Evolutionary conservation across 2,113 vertebrate genomes (phyloP).

Genomic region (Dicentrarchus labrax): DNA sequence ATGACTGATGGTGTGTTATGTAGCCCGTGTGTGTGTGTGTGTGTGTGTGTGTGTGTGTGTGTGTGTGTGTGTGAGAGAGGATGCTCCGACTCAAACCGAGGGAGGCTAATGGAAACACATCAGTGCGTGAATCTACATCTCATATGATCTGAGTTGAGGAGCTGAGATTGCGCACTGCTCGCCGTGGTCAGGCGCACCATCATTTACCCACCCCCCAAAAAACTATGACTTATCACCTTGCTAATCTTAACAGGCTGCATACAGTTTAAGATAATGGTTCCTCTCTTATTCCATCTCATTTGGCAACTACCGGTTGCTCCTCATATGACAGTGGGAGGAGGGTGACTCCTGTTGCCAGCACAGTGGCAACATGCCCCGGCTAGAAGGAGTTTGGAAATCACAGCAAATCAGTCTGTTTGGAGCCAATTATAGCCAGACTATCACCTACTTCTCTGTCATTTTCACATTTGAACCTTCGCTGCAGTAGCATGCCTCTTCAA

Average conservation of each 20-base stretch:
- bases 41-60: conserved; percentile 26
- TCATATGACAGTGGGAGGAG: conserved; percentile 56
- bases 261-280: neutral
- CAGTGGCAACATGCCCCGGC: conserved; percentile 45
- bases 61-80: conserved; percentile 43
- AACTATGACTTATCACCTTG: neutral
- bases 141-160: conserved; percentile 38
- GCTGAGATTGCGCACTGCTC: conserved; percentile 67
- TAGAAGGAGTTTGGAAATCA: conserved; percentile 60
- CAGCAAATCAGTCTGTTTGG: conserved; percentile 50
- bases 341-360: conserved; percentile 49
- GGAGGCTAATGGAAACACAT: conserved; percentile 42
- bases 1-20: conserved; percentile 41
- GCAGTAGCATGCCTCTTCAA: neutral
- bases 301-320: conserved; percentile 67
- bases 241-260: conserved; percentile 22
- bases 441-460: conserved; percentile 23
- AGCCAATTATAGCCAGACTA: conserved; percentile 42
- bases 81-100: conserved; percentile 49
- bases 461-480: conserved; percentile 33
- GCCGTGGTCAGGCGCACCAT: conserved; percentile 32
- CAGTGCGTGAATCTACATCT: conserved; percentile 52
- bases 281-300: conserved; percentile 37
- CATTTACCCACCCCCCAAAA: neutral
- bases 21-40: conserved; percentile 33